A percentile compares a stretch with the other conserved stretches of the same genome.
Conservation (phyloP, 2,797 vertebrate genomes). For the Chloroceryle amazona region DNA sequence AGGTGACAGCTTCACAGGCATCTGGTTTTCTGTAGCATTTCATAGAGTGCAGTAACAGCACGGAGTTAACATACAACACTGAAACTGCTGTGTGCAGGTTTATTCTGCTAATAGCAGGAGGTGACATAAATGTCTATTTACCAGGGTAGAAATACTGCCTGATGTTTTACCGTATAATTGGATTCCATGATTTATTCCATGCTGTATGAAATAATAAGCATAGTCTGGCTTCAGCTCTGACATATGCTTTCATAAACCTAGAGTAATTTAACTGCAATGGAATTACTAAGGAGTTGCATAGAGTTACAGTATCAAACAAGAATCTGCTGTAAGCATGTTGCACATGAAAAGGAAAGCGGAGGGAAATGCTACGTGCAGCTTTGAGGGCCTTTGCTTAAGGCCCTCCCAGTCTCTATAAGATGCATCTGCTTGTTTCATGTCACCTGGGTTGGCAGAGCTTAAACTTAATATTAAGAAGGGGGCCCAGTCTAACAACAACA, state of each 20-base stretch:
- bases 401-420: neutral
- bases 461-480: neutral
- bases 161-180: neutral
- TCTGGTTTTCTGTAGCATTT: neutral
- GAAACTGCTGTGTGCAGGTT: neutral
- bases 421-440: neutral
- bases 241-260: neutral
- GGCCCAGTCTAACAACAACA: neutral
- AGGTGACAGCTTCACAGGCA: neutral
- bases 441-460: neutral
- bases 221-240: slow-evolving; percentile 2
- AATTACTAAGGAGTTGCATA: slow-evolving; percentile 7
- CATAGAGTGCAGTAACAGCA: neutral
- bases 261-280: slow-evolving; percentile 4
- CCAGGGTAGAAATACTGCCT: neutral
- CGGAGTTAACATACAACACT: neutral
- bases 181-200: slow-evolving; percentile 27
- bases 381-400: neutral
- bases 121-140: neutral
- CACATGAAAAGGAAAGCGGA: neutral
- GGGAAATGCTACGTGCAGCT: neutral
- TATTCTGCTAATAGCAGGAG: neutral
- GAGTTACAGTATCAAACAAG: neutral
- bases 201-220: neutral
- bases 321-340: neutral